Conservation (phyloP, 2,888 invertebrate species). For the Dicyrtomina minuta region DNA sequence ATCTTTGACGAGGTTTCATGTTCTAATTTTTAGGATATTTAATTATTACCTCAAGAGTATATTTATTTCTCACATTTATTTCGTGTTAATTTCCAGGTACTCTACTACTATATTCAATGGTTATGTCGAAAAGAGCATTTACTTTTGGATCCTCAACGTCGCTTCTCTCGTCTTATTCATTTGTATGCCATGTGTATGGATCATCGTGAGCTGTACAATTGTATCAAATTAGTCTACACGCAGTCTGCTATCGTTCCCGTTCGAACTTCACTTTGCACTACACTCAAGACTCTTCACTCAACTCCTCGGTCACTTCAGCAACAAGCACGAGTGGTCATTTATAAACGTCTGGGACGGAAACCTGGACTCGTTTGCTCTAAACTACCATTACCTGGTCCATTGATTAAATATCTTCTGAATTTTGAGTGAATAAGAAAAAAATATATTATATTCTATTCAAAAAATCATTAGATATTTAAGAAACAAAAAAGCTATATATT, state of each 20-base stretch:
- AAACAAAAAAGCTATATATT: no score
- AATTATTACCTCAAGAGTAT: no score
- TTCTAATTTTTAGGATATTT: no score
- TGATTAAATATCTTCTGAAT: constrained; percentile 71
- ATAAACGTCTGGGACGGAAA: constrained; percentile 64
- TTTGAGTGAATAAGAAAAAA: constrained; percentile 62
- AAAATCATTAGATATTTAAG: no score
- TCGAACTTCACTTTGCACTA: constrained; percentile 62
- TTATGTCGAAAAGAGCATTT: constrained; percentile 64
- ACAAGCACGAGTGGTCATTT: constrained; percentile 69
- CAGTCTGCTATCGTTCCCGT: constrained; percentile 66
- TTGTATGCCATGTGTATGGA: constrained; percentile 61
- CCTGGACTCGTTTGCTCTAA: constrained; percentile 25
- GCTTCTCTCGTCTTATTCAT: constrained; percentile 67
- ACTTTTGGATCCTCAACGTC: constrained; percentile 63
- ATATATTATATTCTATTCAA: no score
- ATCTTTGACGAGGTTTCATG: no score
- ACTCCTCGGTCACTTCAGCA: constrained; percentile 72
- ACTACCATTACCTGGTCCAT: constrained; percentile 67
- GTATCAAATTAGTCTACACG: constrained; percentile 65
- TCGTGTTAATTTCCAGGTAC: constrained; percentile 56
- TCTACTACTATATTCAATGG: constrained; percentile 71
- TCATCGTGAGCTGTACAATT: constrained; percentile 65
- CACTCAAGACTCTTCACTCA: constrained; percentile 67
- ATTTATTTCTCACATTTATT: neutral